A percentile compares a stretch with the other conserved stretches of the same genome.
Evolutionary conservation across 1,140 invertebrate genomes (phyloP).

Genomic region (Drosophila rufa): DNA sequence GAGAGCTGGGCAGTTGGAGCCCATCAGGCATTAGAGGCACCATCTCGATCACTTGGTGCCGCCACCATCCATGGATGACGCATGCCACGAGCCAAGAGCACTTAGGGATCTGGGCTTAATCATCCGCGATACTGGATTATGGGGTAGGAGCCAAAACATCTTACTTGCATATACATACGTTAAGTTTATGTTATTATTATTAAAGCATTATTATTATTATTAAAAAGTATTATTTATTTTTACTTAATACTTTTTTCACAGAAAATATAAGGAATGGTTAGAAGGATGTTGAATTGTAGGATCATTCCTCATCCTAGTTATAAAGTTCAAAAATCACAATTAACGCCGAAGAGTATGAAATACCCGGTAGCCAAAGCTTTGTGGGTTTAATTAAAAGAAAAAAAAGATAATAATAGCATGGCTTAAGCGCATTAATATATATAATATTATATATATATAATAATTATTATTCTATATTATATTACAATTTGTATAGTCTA

Average conservation of each 20-base stretch:
- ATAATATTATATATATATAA: too few relatives aligned
- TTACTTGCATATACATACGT: not conserved
- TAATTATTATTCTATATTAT: too few relatives aligned
- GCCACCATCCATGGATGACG: constrained; percentile 37
- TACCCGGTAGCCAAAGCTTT: not conserved
- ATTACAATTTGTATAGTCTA: too few relatives aligned
- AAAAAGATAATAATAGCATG: too few relatives aligned
- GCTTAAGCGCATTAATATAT: too few relatives aligned
- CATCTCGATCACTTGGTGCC: not conserved
- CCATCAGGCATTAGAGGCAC: not conserved
- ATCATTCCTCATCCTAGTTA: not conserved
- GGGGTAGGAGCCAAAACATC: not conserved
- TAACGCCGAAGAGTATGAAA: not conserved
- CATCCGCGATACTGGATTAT: too few relatives aligned
- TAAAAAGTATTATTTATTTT: too few relatives aligned
- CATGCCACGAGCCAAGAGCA: constrained; percentile 57
- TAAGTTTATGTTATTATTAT: too few relatives aligned
- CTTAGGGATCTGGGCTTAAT: constrained; percentile 4
- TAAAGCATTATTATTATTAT: too few relatives aligned
- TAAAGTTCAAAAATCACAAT: not conserved
- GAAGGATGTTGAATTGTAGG: not conserved
- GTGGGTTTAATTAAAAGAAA: too few relatives aligned
- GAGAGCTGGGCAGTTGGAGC: constrained; percentile 25
- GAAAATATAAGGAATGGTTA: too few relatives aligned
- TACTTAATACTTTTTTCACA: too few relatives aligned